phyloP scores from a whole-genome alignment of 35 echinoderm and acorn worm genomes.

The Hemicentrotus pulcherrimus region DNA sequence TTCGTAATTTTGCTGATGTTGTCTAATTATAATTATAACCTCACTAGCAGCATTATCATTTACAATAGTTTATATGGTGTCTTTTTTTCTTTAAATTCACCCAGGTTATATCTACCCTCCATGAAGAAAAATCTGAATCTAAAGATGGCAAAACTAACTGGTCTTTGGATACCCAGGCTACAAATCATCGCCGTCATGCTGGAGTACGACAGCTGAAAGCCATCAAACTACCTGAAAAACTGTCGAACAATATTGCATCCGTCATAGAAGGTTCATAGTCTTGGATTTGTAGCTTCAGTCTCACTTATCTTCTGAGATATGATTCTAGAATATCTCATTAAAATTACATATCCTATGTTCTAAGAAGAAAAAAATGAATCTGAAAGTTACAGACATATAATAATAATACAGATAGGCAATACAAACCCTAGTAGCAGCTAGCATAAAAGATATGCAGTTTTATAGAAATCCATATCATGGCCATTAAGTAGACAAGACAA shows the following conservation, averaged over 20 bases:
- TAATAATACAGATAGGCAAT: background rate
- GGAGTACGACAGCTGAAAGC: conserved; percentile 64
- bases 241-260: conserved; percentile 32
- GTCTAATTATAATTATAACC: too few relatives aligned
- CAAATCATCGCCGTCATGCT: conserved; percentile 42
- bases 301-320: background rate
- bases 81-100: background rate
- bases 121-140: background rate
- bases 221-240: conserved; percentile 55
- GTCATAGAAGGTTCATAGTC: background rate
- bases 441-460: background rate
- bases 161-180: background rate
- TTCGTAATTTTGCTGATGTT: too few relatives aligned
- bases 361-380: background rate
- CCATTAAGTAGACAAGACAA: too few relatives aligned
- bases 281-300: background rate
- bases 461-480: background rate
- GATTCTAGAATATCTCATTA: background rate
- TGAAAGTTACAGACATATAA: background rate
- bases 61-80: background rate
- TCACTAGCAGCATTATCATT: too few relatives aligned
- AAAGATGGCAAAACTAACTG: background rate
- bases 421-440: background rate
- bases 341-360: background rate
- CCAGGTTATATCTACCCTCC: background rate